Base-by-base conservation (phyloP, 2,888 invertebrate species). In the Xestia xanthographa region DNA sequence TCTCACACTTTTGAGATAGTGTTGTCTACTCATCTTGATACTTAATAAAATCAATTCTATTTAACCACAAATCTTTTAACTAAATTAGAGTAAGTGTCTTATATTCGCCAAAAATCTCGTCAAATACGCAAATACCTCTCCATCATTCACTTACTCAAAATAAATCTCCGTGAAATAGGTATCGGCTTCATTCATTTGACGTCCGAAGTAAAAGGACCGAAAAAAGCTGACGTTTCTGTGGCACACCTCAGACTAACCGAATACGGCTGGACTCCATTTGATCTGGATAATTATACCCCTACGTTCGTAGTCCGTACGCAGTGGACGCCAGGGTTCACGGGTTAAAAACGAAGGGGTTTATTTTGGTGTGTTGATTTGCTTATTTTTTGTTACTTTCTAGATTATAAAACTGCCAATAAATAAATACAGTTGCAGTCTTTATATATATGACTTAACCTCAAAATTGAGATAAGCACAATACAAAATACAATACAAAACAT, bases 221-320 rank as follows among this genome's bases (percentile, higher is more conserved):
- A 94, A 93, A 92, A 88, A 83, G 75, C 77, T 68, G 72, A 80
- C 86, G 84, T 86, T 89, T 87, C 89, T 86, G 89, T 83, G 89
- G 89, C 90, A 90, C 92, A 92, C 94, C 93, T 93, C 91, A 91
- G 90, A 62, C 90, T 92, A 91, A 92, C 93, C 92, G 87, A 85
- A 90, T 88, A 80, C 88, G 85, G 84, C 83, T 83, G 86, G 88
- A 87, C 85, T 88, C 83, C 92, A 92, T 94, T 94, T 93, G 93
- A 95, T 94, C 93, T 90, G 90, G 82, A 90, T 94, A 93, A 95
- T 94, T 92, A 88, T 90, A 89, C 86, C 83, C 78, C 53, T 72
- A 67, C 62, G 60, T 63, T 14, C 41, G 62, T 63, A 71, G 17
- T 2, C 12, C 69, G 70, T 50, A 66, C 60, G 56, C 45, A 53